Conservation (phyloP, 2,888 invertebrate species). For the Sarcophaga carnaria region DNA sequence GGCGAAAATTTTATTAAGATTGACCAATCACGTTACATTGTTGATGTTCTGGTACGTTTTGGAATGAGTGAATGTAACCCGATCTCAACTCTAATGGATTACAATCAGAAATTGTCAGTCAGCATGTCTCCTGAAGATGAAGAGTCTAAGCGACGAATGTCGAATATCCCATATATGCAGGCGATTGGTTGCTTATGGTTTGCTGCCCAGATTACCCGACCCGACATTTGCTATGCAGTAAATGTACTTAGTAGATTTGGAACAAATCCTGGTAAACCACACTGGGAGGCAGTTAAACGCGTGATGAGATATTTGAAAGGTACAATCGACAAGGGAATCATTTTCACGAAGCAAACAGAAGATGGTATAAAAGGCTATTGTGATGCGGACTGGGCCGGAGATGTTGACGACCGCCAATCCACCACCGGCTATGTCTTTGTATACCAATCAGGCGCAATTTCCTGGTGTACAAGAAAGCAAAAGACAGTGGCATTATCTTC, state of each 20-base stretch:
- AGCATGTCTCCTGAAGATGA: too few species aligned
- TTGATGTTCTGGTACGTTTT: conserved; percentile 53
- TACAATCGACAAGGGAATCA: conserved; percentile 1
- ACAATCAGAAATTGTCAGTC: too few species aligned
- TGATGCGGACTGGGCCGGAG: not conserved
- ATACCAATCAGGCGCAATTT: conserved; percentile 4
- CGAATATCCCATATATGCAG: conserved; percentile 39
- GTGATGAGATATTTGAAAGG: too few species aligned
- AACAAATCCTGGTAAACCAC: conserved; percentile 33
- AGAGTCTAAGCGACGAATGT: too few species aligned
- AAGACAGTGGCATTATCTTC: not conserved
- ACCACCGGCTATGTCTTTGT: too few species aligned
- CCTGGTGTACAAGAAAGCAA: conserved; percentile 17
- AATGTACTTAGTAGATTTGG: conserved; percentile 37
- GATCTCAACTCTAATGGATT: too few species aligned
- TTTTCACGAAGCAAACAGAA: conserved; percentile 26
- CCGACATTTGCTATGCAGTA: conserved; percentile 41
- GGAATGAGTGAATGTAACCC: conserved; percentile 18
- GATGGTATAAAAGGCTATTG: conserved; percentile 41
- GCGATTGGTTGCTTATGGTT: conserved; percentile 2
- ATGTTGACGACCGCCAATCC: too few species aligned
- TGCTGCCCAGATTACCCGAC: conserved; percentile 11
- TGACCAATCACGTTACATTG: conserved; percentile 57
- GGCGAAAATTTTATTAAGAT: conserved; percentile 12
- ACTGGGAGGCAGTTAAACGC: not conserved